These are phyloP conservation scores for Neomonachus schauinslandi DNA, from an alignment of 2,113 vertebrate species.

Conservation along the genomic window DNA sequence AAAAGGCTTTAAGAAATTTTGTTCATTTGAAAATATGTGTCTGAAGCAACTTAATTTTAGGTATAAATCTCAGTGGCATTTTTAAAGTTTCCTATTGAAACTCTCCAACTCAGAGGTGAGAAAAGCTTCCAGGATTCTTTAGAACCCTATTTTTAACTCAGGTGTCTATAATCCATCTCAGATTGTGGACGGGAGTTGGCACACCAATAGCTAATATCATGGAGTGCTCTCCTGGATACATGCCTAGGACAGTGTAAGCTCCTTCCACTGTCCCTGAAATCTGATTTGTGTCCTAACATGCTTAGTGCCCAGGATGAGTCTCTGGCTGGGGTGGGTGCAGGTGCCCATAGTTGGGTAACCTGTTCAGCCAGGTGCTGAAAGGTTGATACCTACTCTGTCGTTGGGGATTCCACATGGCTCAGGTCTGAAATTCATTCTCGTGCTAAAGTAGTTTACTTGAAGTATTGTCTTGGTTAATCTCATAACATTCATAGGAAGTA, in stretches of 20 bases:
- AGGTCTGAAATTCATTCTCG: neutral
- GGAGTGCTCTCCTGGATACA: constrained; percentile 49
- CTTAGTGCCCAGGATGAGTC: rapidly evolving
- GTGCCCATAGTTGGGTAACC: neutral
- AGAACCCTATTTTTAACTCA: neutral
- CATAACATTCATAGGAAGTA: neutral
- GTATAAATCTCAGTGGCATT: neutral
- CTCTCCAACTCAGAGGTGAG: neutral
- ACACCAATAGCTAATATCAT: neutral
- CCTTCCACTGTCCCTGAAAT: neutral
- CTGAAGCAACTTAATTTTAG: neutral
- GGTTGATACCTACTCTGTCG: neutral
- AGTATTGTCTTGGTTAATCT: neutral
- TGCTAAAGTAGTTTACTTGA: neutral
- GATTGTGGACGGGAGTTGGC: neutral
- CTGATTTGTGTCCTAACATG: neutral
- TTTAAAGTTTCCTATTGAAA: constrained; percentile 22
- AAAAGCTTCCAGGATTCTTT: neutral
- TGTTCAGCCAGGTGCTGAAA: neutral
- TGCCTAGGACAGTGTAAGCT: constrained; percentile 40
- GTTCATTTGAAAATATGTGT: neutral
- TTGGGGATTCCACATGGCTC: neutral
- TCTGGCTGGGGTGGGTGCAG: neutral
- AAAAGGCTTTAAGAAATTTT: neutral
- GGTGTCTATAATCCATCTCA: neutral